Evolutionary conservation across 2,797 vertebrate species (phyloP), one percentile per base, ranked within the genome.

Genomic region (Fundulus diaphanus): DNA sequence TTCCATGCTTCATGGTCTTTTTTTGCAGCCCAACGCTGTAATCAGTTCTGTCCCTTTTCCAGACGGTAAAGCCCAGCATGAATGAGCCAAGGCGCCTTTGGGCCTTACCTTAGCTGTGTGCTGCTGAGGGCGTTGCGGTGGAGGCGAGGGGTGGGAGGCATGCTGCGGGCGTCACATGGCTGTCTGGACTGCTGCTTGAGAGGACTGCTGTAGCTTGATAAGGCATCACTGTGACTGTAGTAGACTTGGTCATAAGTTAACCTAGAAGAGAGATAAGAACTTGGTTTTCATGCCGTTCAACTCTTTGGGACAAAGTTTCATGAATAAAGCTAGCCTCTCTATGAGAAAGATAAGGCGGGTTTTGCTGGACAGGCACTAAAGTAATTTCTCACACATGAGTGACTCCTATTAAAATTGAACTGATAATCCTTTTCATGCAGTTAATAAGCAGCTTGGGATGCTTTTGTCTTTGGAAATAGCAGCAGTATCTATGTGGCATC

Each of bases 91-190:
- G 15, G 0, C 1, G 37, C 11, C 42, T 37, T 11, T 22, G 35
- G 54, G 54, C 13, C 40, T 37, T 71, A 99, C 98, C 96, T 96
- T 82, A 99, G 93, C 85, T 99, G 97, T 84, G 93, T 97, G 95
- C 97, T 99, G 92, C 98, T 98, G 94, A 96, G 97, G 81, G 98
- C 97, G 0, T 97, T 99, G 61, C 97, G 97, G 12, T 97, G 96
- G 63, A 99, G 96, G 72, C 98, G 94, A 0, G 98, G 98, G 0
- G 98, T 99, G 2, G 96, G 97, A 12, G 98, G 98, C 97, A 98
- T 97, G 94, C 97, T 99, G 77, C 96, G 95, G 0, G 97, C 95
- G 0, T 98, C 97, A 0, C 82, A 94, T 1, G 95, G 94, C 76
- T 96, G 95, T 66, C 96, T 94, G 74, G 96, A 96, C 74, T 93